Conservation (phyloP, 2,113 vertebrate genomes). For the Channa maculata region DNA sequence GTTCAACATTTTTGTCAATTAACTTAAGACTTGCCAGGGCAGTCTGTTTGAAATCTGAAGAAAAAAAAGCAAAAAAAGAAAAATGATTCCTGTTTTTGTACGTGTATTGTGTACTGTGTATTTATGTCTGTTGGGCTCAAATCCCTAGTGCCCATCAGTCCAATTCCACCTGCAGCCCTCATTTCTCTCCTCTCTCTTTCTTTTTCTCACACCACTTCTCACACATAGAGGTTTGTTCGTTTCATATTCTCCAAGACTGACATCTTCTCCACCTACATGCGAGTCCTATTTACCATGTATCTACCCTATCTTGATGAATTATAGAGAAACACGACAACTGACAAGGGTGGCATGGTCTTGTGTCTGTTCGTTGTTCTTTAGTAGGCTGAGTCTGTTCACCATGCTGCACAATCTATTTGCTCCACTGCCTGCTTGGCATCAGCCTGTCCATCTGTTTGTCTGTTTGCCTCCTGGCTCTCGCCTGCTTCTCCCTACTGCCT, state of each 20-base stretch:
- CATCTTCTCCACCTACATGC: conserved; percentile 75
- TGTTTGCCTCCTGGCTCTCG: conserved; percentile 81
- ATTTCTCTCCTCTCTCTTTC: conserved; percentile 61
- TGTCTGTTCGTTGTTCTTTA: conserved; percentile 76
- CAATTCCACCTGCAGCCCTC: conserved; percentile 74
- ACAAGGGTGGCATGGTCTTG: conserved; percentile 67
- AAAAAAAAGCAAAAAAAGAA: neutral
- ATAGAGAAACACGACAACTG: conserved; percentile 66
- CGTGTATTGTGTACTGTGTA: conserved; percentile 28
- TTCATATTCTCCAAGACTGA: conserved; percentile 74
- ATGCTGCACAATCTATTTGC: conserved; percentile 83
- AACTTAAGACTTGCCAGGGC: conserved; percentile 10
- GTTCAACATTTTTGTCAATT: neutral
- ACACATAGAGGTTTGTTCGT: conserved; percentile 74
- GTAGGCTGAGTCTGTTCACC: conserved; percentile 77
- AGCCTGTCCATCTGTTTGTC: conserved; percentile 84
- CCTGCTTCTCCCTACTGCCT: conserved; percentile 73
- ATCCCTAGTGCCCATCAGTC: conserved; percentile 65
- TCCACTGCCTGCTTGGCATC: conserved; percentile 82
- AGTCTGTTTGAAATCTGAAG: conserved; percentile 31
- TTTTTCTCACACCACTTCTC: conserved; percentile 59
- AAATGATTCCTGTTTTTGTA: conserved; percentile 15
- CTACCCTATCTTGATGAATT: conserved; percentile 73
- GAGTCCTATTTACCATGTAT: conserved; percentile 76
- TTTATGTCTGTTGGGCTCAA: conserved; percentile 44